Evolutionary conservation across 2,113 vertebrate species (phyloP).

Genomic region (Pithys albifrons): DNA sequence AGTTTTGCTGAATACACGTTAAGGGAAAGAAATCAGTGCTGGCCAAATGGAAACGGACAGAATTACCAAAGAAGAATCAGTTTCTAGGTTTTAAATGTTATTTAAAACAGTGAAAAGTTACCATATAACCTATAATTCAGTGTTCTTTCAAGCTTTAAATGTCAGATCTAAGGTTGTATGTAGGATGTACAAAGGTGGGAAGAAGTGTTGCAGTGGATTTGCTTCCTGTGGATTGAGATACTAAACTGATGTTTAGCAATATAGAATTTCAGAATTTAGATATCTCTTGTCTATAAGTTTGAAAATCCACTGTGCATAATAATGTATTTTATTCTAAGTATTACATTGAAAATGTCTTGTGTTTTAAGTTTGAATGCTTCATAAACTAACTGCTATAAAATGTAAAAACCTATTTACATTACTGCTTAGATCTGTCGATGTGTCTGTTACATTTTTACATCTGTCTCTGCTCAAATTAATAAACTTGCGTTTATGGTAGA

Average conservation of each 20-base stretch:
- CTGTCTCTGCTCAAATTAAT: neutral
- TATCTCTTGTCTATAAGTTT: constrained; percentile 38
- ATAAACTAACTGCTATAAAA: constrained; percentile 6
- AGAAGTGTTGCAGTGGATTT: constrained; percentile 7
- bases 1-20: neutral
- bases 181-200: neutral
- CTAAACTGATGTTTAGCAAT: neutral
- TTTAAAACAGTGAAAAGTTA: neutral
- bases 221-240: constrained; percentile 14
- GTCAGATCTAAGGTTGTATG: neutral
- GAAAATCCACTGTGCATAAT: neutral
- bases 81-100: constrained; percentile 4
- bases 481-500: neutral
- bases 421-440: neutral
- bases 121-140: neutral
- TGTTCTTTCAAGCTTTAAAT: constrained; percentile 12
- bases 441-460: neutral
- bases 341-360: neutral
- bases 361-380: neutral
- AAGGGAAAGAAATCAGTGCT: constrained; percentile 10
- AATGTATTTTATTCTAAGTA: neutral
- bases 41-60: neutral
- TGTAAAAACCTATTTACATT: neutral
- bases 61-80: neutral
- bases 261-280: constrained; percentile 44